phyloP scores from a whole-genome alignment of 2,888 invertebrate species.

The Lypha dubia region DNA sequence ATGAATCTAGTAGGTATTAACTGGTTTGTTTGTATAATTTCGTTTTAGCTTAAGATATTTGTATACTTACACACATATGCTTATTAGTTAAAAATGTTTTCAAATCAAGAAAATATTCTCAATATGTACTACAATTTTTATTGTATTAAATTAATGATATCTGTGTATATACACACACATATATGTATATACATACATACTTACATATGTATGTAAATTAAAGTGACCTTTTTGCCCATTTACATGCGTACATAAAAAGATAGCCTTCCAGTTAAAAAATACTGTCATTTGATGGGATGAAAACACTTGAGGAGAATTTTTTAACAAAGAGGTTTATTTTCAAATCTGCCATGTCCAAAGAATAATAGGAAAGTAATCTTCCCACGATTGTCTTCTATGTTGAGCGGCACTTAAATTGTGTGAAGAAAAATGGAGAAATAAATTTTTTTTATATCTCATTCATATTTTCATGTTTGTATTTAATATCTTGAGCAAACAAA shows the following conservation, averaged over 20 bases:
- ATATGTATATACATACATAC: too few species aligned
- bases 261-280: constrained; percentile 10
- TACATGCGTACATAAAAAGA: too few species aligned
- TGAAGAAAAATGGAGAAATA: constrained; percentile 23
- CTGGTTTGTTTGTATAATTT: too few species aligned
- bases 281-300: constrained; percentile 13
- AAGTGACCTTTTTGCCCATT: neutral
- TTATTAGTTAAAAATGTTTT: too few species aligned
- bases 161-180: too few species aligned
- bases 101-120: too few species aligned
- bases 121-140: too few species aligned
- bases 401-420: constrained; percentile 54
- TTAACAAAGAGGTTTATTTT: constrained; percentile 35
- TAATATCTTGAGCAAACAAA: constrained; percentile 59
- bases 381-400: constrained; percentile 53
- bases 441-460: constrained; percentile 35
- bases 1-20: too few species aligned
- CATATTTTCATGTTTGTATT: constrained; percentile 40
- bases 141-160: too few species aligned
- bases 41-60: too few species aligned
- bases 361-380: constrained; percentile 34
- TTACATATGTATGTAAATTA: neutral
- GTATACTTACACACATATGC: too few species aligned
- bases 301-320: constrained; percentile 25
- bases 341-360: neutral